Percentiles rank a stretch among this genome's conserved stretches.
Conservation (phyloP, 1,140 invertebrate genomes). For the Tetramorium parvispinum region DNA sequence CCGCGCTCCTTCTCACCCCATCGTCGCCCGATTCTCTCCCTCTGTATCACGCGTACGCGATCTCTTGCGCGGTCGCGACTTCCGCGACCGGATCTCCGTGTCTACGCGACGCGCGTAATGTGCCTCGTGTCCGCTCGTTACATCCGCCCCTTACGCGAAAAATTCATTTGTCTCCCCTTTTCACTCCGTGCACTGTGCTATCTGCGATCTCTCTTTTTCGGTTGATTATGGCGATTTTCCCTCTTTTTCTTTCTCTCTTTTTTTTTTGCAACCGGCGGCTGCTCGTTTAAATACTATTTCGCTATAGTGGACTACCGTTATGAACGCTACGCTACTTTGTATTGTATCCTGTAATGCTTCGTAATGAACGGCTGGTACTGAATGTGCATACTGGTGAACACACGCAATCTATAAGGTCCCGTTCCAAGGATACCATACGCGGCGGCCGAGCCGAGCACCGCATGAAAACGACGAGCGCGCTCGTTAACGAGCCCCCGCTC, state of each 20-base stretch:
- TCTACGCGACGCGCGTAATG: background rate
- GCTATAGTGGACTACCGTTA: slow-evolving; percentile 84
- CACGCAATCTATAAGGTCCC: slow-evolving; percentile 77
- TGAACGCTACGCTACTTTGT: slow-evolving; percentile 83
- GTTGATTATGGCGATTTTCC: slow-evolving; percentile 58
- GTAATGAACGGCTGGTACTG: slow-evolving; percentile 78
- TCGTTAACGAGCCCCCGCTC: slow-evolving; percentile 31
- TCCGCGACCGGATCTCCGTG: slow-evolving; percentile 4
- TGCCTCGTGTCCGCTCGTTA: slow-evolving; percentile 41
- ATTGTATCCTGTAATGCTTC: slow-evolving; percentile 80
- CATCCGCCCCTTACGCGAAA: slow-evolving; percentile 51
- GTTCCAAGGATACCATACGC: slow-evolving; percentile 65
- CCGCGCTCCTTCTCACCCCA: background rate
- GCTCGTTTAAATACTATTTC: slow-evolving; percentile 82
- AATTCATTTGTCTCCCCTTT: slow-evolving; percentile 45
- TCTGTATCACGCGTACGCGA: slow-evolving; percentile 17
- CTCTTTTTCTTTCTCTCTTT: slow-evolving; percentile 68
- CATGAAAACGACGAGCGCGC: slow-evolving; percentile 9
- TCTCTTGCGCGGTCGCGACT: slow-evolving; percentile 46
- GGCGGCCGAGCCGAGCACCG: slow-evolving; percentile 29
- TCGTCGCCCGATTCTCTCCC: background rate
- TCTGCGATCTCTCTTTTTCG: slow-evolving; percentile 67
- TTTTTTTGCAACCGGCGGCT: slow-evolving; percentile 60
- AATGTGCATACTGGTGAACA: slow-evolving; percentile 77
- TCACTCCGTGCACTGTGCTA: slow-evolving; percentile 67